phyloP scores from a whole-genome alignment of 2,888 invertebrate genomes.

The Acronicta alni region DNA sequence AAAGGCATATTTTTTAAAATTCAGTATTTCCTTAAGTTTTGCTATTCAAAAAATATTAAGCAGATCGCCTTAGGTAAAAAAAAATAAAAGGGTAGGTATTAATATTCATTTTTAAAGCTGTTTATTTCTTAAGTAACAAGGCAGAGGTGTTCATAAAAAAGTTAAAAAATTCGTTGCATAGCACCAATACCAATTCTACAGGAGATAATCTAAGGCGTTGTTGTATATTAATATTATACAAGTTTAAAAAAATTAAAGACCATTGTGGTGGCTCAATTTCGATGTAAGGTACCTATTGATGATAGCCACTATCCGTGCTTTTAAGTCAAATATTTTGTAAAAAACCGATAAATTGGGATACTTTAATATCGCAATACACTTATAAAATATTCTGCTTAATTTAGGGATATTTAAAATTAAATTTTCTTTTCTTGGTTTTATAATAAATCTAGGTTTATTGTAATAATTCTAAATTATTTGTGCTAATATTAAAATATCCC shows the following conservation, averaged over 20 bases:
- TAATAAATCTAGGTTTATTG: conserved; percentile 22
- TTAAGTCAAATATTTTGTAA: conserved; percentile 59
- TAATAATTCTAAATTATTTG: conserved; percentile 20
- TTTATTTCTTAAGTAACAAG: background rate
- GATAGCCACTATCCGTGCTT: conserved; percentile 66
- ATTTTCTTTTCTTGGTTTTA: conserved; percentile 6
- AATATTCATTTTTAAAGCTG: too few relatives aligned
- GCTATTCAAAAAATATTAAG: too few relatives aligned
- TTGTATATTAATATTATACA: conserved; percentile 62
- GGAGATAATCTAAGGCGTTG: conserved; percentile 59
- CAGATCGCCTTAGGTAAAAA: too few relatives aligned
- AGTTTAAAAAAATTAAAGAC: conserved; percentile 60
- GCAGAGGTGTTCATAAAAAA: background rate
- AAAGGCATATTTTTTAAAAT: too few relatives aligned
- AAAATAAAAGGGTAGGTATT: too few relatives aligned
- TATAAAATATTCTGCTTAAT: conserved; percentile 9
- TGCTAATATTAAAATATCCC: conserved; percentile 67
- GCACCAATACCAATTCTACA: conserved; percentile 56
- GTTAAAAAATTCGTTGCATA: conserved; percentile 60
- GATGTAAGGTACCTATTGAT: conserved; percentile 66
- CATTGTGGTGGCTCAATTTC: conserved; percentile 74
- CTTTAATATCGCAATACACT: conserved; percentile 49
- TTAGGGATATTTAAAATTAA: conserved; percentile 14
- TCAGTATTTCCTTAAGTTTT: too few relatives aligned
- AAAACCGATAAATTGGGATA: conserved; percentile 60